Base-by-base conservation (phyloP, 2,113 vertebrate species). In the Eurypyga helias region DNA sequence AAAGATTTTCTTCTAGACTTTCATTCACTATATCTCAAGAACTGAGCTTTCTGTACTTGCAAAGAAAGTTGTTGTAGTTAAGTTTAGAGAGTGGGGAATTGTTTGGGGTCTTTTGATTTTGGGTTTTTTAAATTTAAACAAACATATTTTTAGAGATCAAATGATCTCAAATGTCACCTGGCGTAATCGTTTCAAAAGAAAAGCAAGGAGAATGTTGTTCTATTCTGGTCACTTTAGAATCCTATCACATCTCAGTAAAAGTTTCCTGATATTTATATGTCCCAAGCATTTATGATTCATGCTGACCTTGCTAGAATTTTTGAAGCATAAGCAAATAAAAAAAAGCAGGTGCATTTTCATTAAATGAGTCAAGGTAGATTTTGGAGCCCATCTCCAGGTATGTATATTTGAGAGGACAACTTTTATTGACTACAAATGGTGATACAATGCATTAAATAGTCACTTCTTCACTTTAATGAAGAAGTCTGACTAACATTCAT, bases 121-220 rank as follows among this genome's bases (percentile, higher is more conserved):
- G 9, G 11, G 14, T 24, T 64, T 20, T 72, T 38, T 66, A 54
- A 13, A 52, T 54, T 83, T 49, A 64, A 83, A 33, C 3, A 78
- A 38, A 1, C 0, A 1, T n/a, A 13, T 10, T 90, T 96, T 90
- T 51, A 43, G 13, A 79, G 36, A 41, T 11, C 10, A 51, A 55
- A 46, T 7, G 58, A 0, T 4, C 0, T 12, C 15, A 8, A 8
- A 9, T 61, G 9, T 55, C 25, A 62, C 17, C 13, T 62, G 24
- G 19, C 13, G 18, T 7, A 73, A 48, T 13, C 0, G n/a, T 85
- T 71, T 79, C n/a, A 34, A 70, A 71, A 67, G 17, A 79, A 64
- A 93, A 79, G 2, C 6, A 25, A 2, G 21, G 9, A 58, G 3
- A 19, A 36, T 26, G 6, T 19, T 36, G 28, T 31, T 79, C 19